Percentiles rank a stretch among this genome's conserved stretches.
Evolutionary conservation across 1,140 invertebrate genomes (phyloP).

Genomic region (Homalodisca vitripennis): DNA sequence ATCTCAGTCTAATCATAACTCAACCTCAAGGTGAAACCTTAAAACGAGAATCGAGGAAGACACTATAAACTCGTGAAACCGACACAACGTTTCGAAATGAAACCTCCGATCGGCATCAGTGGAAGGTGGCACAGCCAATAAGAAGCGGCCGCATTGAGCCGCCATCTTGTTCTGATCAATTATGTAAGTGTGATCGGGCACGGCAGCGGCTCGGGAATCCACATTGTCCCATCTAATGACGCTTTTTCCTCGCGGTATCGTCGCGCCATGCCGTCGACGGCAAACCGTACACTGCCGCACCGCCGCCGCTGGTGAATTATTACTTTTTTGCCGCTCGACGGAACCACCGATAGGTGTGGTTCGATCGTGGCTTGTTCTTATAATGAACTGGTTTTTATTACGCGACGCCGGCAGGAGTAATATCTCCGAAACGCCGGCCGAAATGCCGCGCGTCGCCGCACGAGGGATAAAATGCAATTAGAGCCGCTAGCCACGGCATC

Average conservation of each 20-base stretch:
- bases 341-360: neutral
- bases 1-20: too few species aligned
- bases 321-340: neutral
- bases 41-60: too few species aligned
- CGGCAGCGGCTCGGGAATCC: neutral
- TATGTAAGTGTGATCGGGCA: constrained; percentile 6
- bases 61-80: too few species aligned
- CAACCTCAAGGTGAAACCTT: too few species aligned
- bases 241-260: neutral
- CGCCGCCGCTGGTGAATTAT: neutral
- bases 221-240: constrained; percentile 1
- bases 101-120: neutral
- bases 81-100: neutral
- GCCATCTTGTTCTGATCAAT: constrained; percentile 16
- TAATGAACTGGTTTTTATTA: constrained; percentile 10
- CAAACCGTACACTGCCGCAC: neutral
- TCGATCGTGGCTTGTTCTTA: constrained; percentile 11
- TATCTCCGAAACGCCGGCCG: neutral
- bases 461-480: neutral
- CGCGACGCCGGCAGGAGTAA: neutral
- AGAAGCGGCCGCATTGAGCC: neutral
- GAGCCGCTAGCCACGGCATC: too few species aligned
- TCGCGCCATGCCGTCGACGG: neutral
- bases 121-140: neutral
- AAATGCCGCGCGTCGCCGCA: neutral